Evolutionary conservation across 2,113 vertebrate species (phyloP).

Genomic region (Pangasianodon gigas): DNA sequence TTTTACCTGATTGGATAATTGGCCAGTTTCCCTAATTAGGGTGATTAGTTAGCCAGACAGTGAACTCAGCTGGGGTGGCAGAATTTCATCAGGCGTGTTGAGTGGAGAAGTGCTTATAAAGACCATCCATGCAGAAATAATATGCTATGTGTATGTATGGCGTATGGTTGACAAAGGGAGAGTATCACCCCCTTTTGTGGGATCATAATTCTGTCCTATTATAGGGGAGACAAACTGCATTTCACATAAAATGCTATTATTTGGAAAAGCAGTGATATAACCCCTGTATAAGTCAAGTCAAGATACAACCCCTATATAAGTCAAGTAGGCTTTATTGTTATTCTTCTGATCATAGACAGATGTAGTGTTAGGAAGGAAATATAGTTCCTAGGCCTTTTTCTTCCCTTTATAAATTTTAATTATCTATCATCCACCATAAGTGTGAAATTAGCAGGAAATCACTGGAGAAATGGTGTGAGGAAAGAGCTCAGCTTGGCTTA

Average conservation of each 20-base stretch:
- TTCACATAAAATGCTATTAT: not conserved
- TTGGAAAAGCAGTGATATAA: not conserved
- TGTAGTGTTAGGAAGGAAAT: not conserved
- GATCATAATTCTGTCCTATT: slow-evolving; percentile 5
- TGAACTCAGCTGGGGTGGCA: slow-evolving; percentile 47
- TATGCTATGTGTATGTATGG: slow-evolving; percentile 9
- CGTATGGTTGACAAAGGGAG: slow-evolving; percentile 21
- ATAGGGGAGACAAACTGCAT: not conserved
- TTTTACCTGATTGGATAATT: slow-evolving; percentile 51
- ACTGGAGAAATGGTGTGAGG: slow-evolving; percentile 1
- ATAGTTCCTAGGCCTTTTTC: not conserved
- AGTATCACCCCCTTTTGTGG: not conserved
- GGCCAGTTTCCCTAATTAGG: slow-evolving; percentile 52
- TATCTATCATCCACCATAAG: slow-evolving; percentile 23
- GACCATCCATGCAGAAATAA: slow-evolving; percentile 31
- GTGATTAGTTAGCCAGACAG: slow-evolving; percentile 52
- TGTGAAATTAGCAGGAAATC: slow-evolving; percentile 40
- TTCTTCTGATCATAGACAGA: not conserved
- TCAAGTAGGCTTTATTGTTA: not conserved
- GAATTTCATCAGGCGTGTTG: slow-evolving; percentile 40
- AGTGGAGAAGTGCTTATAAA: not conserved
- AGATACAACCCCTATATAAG: no score
- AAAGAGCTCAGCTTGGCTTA: slow-evolving; percentile 29
- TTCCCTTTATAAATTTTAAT: slow-evolving; percentile 32
- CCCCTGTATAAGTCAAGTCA: not conserved